Base-by-base conservation (phyloP, 2,888 invertebrate species). In the Diarsia mendica region DNA sequence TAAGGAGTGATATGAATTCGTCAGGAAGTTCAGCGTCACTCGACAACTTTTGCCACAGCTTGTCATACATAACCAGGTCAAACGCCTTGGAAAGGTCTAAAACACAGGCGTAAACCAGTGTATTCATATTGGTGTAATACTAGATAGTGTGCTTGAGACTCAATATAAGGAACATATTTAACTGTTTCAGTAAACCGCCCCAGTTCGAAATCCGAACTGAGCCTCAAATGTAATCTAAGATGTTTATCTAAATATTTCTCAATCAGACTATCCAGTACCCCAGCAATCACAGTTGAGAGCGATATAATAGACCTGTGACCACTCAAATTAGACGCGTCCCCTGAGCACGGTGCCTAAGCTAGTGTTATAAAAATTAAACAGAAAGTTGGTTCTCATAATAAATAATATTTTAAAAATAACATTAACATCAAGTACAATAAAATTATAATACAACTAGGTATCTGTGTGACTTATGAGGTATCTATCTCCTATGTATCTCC, bases 271-370 rank as follows among this genome's bases (percentile, higher is more conserved):
- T 28, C 28, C 28, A 28, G 28, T 28, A 28, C 28, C 28, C 28
- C 2, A 28, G 39, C 39, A 39, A 39, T 39, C 39, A 39, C 39
- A 39, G 39, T 39, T 39, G 5, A 5, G 39, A 39, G 28, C 39
- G 39, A 39, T 5, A 39, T 39, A 39, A 39, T 39, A 39, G 39
- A 5, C 39, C 39, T 39, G 39, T 39, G 5, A 39, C 5, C 5
- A 39, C 39, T 5, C 39, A 39, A 39, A 39, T 39, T 39, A 39
- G 39, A 39, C 84, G 99, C 97, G 97, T 97, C 80, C 98, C 97
- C 97, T 96, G 67, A 97, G 98, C 99, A 99, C 60, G 97, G 97
- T 86, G 97, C 97, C 89, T 98, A 96, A 77, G 99, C 95, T 5
- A 39, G 39, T 97, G 95, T 95, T 99, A 23, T 23, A 23, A 23